Conservation (phyloP, 2,888 invertebrate genomes). For the Camponotus fellah region DNA sequence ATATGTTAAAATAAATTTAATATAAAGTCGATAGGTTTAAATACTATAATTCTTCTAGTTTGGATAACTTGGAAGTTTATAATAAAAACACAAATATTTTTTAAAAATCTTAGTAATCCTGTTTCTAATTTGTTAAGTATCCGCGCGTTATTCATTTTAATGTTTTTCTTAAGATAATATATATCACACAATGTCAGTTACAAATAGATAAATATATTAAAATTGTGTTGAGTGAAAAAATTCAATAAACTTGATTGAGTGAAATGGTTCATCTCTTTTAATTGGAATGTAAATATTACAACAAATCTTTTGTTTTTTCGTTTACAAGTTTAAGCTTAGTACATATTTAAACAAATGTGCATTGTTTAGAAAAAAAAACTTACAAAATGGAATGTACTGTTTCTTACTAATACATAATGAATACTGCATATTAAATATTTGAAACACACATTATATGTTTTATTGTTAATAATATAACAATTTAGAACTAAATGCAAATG, state of each 20-base stretch:
- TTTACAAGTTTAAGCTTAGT: not conserved
- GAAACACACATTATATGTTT: not conserved
- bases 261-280: not conserved
- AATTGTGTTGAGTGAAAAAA: slow-evolving; percentile 17
- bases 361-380: not conserved
- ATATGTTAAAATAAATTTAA: not conserved
- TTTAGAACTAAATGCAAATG: not conserved
- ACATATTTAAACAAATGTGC: not conserved
- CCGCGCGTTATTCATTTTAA: not conserved
- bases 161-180: not conserved
- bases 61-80: not conserved
- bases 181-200: slow-evolving; percentile 1
- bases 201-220: not conserved
- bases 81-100: not conserved
- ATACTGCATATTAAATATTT: not conserved
- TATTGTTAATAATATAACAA: slow-evolving; percentile 3
- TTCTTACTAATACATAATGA: not conserved
- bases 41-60: not conserved
- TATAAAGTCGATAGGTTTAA: not conserved
- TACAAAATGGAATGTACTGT: not conserved
- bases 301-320: not conserved
- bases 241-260: not conserved
- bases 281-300: not conserved
- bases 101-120: not conserved
- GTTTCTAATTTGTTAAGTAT: not conserved